Evolutionary conservation across 2,113 vertebrate species (phyloP).

Genomic region (Empidonax alnorum): DNA sequence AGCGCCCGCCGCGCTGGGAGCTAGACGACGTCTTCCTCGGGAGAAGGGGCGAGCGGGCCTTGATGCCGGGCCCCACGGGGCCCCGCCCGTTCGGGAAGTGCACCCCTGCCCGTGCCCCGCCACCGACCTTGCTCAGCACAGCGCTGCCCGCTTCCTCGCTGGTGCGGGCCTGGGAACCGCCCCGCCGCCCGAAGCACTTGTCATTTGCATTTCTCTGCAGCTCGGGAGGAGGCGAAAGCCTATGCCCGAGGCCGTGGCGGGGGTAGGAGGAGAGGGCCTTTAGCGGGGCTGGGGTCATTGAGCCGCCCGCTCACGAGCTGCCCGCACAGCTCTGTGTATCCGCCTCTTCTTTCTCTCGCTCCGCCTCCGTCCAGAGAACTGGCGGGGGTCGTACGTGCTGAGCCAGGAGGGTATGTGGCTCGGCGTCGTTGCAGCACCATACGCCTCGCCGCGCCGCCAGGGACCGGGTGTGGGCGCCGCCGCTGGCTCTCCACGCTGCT

Average conservation of each 20-base stretch:
- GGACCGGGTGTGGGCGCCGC: slow-evolving; percentile 10
- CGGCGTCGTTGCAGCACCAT: slow-evolving; percentile 61
- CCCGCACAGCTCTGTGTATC: background rate
- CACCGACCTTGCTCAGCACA: background rate
- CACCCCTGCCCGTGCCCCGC: too few species aligned
- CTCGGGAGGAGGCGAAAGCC: background rate
- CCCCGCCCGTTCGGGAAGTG: too few species aligned
- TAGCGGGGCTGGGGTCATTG: background rate
- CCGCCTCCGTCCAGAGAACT: background rate
- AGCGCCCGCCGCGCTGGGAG: too few species aligned
- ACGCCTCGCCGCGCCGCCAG: background rate
- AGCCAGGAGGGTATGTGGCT: slow-evolving; percentile 57
- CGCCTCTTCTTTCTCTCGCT: background rate
- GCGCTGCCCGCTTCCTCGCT: background rate
- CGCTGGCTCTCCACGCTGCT: background rate
- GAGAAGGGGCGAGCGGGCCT: too few species aligned
- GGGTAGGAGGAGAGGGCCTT: background rate
- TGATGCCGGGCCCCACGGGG: too few species aligned
- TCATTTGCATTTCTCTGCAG: background rate
- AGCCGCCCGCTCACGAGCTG: background rate
- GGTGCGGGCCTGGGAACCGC: background rate
- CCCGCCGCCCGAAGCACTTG: background rate
- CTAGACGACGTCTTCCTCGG: background rate
- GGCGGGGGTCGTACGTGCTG: background rate
- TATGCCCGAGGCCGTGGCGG: background rate